Evolutionary conservation across 1,140 invertebrate genomes (phyloP).

Genomic region (Brachionus plicatilis): DNA sequence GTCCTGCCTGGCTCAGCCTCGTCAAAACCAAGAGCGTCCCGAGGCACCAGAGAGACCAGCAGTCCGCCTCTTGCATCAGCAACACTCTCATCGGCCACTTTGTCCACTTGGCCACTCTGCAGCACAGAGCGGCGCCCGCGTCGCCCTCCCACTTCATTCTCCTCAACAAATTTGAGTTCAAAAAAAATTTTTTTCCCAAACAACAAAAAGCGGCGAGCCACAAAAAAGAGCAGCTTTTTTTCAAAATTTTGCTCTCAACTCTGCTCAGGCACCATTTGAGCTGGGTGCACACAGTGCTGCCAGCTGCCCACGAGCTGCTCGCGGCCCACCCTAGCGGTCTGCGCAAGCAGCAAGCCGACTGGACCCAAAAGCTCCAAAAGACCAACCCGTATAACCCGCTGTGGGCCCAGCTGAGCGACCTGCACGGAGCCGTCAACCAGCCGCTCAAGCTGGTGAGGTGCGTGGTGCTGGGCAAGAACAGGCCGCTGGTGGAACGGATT

Average conservation of each 20-base stretch:
- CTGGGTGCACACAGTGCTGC: constrained; percentile 18
- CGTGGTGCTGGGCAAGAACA: constrained; percentile 25
- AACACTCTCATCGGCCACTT: not conserved
- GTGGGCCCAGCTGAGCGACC: constrained; percentile 31
- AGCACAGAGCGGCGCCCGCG: not conserved
- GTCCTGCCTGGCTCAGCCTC: not conserved
- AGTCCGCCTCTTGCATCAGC: not conserved
- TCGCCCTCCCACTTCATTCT: not conserved
- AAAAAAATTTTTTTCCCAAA: not conserved
- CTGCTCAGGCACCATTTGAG: constrained; percentile 19
- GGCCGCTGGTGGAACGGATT: not conserved
- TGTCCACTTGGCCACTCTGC: not conserved
- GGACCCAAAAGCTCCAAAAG: not conserved
- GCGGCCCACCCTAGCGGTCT: not conserved
- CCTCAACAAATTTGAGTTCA: not conserved
- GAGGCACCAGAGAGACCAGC: not conserved
- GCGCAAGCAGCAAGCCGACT: constrained; percentile 19
- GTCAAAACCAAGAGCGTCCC: not conserved
- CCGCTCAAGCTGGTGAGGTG: not conserved
- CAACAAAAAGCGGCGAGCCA: not conserved
- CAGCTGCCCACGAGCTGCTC: not conserved
- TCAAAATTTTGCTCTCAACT: not conserved
- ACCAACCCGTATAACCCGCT: constrained; percentile 37
- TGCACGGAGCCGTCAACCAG: constrained; percentile 17
- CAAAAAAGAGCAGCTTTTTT: not conserved